phyloP scores from a whole-genome alignment of 2,888 invertebrate genomes.

The Caenorhabditis sinica region DNA sequence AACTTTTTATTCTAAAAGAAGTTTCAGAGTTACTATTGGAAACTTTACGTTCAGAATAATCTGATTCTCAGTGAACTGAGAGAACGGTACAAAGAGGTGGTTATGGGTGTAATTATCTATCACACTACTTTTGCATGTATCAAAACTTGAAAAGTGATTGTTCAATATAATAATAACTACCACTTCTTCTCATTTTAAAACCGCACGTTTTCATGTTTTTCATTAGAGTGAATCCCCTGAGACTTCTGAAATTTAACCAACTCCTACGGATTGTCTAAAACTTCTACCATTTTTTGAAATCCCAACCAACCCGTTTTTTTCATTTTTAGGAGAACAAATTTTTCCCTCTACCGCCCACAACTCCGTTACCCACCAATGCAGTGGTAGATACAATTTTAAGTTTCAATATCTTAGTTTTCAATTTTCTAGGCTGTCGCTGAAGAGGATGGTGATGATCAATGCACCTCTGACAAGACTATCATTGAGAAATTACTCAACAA shows the following conservation, averaged over 20 bases:
- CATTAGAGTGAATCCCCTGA: slow-evolving; percentile 5
- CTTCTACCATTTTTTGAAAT: slow-evolving; percentile 22
- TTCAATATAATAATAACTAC: neutral
- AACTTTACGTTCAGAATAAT: slow-evolving; percentile 75
- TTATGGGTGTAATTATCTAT: slow-evolving; percentile 19
- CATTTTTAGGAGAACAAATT: slow-evolving; percentile 70
- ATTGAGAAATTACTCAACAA: slow-evolving; percentile 76
- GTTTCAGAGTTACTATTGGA: slow-evolving; percentile 78
- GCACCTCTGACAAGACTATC: slow-evolving; percentile 79
- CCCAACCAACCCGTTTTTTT: neutral
- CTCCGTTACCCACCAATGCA: slow-evolving; percentile 57
- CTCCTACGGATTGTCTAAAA: too few relatives aligned
- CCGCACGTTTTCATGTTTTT: slow-evolving; percentile 1
- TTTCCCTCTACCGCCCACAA: slow-evolving; percentile 67
- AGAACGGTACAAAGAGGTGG: slow-evolving; percentile 76
- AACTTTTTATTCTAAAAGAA: slow-evolving; percentile 3
- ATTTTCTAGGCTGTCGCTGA: slow-evolving; percentile 32
- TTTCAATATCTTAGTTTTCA: neutral
- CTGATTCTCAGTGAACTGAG: slow-evolving; percentile 72
- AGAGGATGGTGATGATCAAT: slow-evolving; percentile 71
- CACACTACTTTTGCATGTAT: slow-evolving; percentile 17
- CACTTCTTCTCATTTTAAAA: neutral
- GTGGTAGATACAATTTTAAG: slow-evolving; percentile 29
- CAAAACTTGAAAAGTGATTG: neutral
- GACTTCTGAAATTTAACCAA: slow-evolving; percentile 16